Evolutionary conservation across 2,888 invertebrate species (phyloP).

Genomic region (Tubulanus polymorphus): DNA sequence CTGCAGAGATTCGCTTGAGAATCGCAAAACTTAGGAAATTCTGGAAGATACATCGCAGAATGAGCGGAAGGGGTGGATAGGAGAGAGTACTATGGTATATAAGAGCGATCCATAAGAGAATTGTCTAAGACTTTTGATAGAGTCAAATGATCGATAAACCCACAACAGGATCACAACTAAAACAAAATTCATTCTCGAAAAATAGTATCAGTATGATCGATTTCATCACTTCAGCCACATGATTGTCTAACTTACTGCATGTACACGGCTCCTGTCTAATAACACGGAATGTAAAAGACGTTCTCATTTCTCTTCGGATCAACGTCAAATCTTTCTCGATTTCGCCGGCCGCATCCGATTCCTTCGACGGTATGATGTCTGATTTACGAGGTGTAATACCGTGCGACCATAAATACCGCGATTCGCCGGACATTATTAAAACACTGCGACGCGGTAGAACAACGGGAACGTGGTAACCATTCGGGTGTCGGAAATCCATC

Average conservation of each 20-base stretch:
- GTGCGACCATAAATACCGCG: constrained; percentile 60
- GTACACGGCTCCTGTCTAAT: constrained; percentile 42
- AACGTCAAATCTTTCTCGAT: constrained; percentile 57
- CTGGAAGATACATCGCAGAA: constrained; percentile 17
- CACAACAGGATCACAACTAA: no score
- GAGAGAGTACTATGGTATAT: neutral
- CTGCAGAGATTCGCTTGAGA: constrained; percentile 46
- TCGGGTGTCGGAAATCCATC: constrained; percentile 80
- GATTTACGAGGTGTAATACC: constrained; percentile 74
- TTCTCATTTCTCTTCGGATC: constrained; percentile 55
- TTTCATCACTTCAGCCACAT: constrained; percentile 3
- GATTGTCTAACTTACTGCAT: constrained; percentile 37
- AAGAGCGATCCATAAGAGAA: no score
- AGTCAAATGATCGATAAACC: neutral
- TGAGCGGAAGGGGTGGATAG: neutral
- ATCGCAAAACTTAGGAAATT: constrained; percentile 63
- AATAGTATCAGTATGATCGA: neutral
- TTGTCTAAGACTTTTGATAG: constrained; percentile 14
- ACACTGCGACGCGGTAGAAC: constrained; percentile 68
- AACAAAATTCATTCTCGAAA: no score
- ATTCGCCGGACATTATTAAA: constrained; percentile 74
- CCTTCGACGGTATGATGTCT: constrained; percentile 64
- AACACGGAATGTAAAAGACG: constrained; percentile 81
- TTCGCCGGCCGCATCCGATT: neutral
- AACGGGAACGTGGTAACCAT: constrained; percentile 62